Evolutionary conservation across 1,140 invertebrate genomes (phyloP), one percentile per base, ranked within the genome.

Genomic region (Chrysopa pallens): DNA sequence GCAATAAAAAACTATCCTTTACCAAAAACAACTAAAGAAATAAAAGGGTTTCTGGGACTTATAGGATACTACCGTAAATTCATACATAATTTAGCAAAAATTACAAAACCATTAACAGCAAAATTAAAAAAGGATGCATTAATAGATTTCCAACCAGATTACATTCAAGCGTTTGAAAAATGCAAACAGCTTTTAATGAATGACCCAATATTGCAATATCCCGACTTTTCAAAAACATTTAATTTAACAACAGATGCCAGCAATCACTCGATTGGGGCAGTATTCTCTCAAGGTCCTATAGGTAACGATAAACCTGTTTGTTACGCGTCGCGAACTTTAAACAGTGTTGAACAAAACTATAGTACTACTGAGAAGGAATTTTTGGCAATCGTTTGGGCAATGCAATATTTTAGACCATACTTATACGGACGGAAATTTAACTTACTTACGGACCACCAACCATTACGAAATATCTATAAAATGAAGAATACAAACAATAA

Each of bases 351-450:
- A 48, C 39, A 8, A 36, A 50, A 47, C 44, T 54, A 53, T 44
- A 44, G 45, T 8, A 49, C 50, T 5, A 53, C 46, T 8, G 52
- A 58, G 43, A 49, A 51, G 35, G 53, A 58, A 50, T 42, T 52
- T 2, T 33, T 59, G 14, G 56, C 51, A 7, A 55, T 58, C 11
- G 51, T 69, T 11, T 60, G 55, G 52, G 59, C 60, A 7, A 52
- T 64, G 6, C 53, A 61, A 42, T 49, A 62, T 43, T 66, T 64
- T 39, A 40, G 54, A 31, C 53, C 53, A 6, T 59, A 59, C 45
- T 27, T 59, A 8, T 53, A 49, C 35, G 57, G 56, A 15, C 43
- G 29, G 35, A 50, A 53, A 45, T 57, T 59, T 43, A 44, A 39
- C 37, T 48, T 55, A 11, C 27, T 45, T 8, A 52, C 48, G 7